These are phyloP conservation scores for Porites lobata DNA, from an alignment of 92 coral and sea anemone genomes.

Conservation along the genomic window DNA sequence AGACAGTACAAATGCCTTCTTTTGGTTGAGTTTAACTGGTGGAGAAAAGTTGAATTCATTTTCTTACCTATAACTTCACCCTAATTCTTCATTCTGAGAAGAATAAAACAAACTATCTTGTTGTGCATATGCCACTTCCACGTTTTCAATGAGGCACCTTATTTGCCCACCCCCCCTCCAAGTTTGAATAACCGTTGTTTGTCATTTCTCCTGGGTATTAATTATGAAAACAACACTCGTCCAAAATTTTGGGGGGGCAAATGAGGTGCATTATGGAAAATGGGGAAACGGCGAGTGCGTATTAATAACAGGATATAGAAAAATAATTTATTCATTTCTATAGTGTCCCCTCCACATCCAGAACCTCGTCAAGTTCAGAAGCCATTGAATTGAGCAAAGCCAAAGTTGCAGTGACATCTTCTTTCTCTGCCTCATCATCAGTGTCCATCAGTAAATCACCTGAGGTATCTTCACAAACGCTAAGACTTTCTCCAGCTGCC, in stretches of 20 bases:
- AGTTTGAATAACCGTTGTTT: too few relatives aligned
- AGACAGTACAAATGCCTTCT: too few relatives aligned
- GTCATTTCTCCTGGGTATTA: too few relatives aligned
- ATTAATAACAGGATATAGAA: too few relatives aligned
- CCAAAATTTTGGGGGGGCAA: too few relatives aligned
- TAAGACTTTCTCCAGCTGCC: background rate
- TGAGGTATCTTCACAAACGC: constrained; percentile 2
- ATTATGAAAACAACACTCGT: too few relatives aligned
- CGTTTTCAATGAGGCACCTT: background rate
- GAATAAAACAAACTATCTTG: background rate
- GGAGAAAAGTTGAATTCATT: too few relatives aligned
- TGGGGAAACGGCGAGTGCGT: too few relatives aligned
- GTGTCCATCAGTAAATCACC: constrained; percentile 59
- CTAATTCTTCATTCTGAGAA: background rate
- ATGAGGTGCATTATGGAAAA: too few relatives aligned
- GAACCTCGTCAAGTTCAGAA: constrained; percentile 70
- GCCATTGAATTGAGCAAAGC: constrained; percentile 85
- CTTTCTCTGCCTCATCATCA: constrained; percentile 59
- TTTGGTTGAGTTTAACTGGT: too few relatives aligned
- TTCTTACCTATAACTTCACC: background rate
- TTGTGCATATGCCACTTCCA: background rate
- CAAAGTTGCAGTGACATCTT: constrained; percentile 80
- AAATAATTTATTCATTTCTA: background rate
- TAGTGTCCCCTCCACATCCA: constrained; percentile 43
- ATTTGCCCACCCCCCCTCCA: too few relatives aligned